Evolutionary conservation across 2,797 vertebrate genomes (phyloP), one percentile per base, ranked within the genome.

Genomic region (Protonibea diacanthus): DNA sequence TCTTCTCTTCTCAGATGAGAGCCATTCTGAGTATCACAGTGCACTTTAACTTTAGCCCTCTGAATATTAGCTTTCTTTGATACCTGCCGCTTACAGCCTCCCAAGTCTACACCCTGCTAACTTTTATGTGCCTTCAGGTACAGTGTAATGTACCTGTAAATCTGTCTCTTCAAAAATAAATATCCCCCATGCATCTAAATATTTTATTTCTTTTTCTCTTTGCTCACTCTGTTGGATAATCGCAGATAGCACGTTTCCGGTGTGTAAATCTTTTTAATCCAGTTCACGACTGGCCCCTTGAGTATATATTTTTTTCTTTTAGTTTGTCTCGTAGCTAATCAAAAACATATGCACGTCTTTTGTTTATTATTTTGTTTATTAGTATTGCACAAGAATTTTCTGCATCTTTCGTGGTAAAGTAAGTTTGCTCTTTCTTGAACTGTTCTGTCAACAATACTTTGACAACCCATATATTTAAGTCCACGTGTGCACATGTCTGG

Each of bases 1-100:
- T 96, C 94, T 95, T 94, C 90, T 93, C 90, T 90, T 91, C 92
- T 94, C 95, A 93, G 92, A 95, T 94, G 94, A 95, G 94, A 94
- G 90, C 92, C 82, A 93, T 95, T 95, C 92, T 81, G 86, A 86
- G 91, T 93, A 92, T 92, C 89, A 83, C 89, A 57, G 81, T 93
- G 88, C 92, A 91, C 93, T 94, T 94, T 94, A 95, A 93, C 92
- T 93, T 90, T 90, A 87, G 89, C 86, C 89, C 89, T 90, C 85
- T 90, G 93, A 94, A 95, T 94, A 94, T 94, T 89, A 92, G 87
- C 90, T 88, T 82, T 74, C 89, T 82, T 90, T 90, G 92, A 93
- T 91, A 93, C 91, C 88, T 84, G 91, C 92, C 83, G 93, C 92
- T 89, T 81, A 68, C 89, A 85, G 87, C 89, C 90, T 91, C 88